Conservation (phyloP, 2,797 vertebrate species). For the Enteromius viviparus region DNA sequence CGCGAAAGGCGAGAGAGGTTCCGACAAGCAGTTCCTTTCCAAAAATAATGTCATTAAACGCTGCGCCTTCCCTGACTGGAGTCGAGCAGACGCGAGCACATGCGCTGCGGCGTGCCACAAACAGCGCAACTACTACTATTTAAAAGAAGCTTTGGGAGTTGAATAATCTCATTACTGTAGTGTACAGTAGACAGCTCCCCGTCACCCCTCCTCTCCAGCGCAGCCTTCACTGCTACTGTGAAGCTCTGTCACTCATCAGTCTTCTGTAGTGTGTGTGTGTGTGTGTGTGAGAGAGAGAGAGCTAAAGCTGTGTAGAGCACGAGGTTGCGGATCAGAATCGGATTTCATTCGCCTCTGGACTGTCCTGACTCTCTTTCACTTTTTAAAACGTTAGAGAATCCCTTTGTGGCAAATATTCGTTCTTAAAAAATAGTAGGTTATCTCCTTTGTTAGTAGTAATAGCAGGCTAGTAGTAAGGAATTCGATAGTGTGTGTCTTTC, state of each 20-base stretch:
- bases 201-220: slow-evolving; percentile 58
- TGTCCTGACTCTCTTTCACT: slow-evolving; percentile 50
- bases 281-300: slow-evolving; percentile 5
- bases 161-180: slow-evolving; percentile 66
- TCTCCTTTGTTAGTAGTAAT: not conserved
- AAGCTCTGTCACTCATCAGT: slow-evolving; percentile 72
- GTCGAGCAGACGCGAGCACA: slow-evolving; percentile 59
- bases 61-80: slow-evolving; percentile 8
- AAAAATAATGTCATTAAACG: slow-evolving; percentile 48
- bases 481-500: not conserved
- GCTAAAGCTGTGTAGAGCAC: slow-evolving; percentile 9
- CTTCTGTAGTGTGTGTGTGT: slow-evolving; percentile 53
- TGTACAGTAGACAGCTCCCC: slow-evolving; percentile 52
- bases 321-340: slow-evolving; percentile 61
- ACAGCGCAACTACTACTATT: slow-evolving; percentile 56
- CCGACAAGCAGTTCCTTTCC: slow-evolving; percentile 10
- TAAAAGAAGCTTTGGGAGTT: slow-evolving; percentile 52
- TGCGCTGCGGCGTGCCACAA: slow-evolving; percentile 63
- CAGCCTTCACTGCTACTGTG: slow-evolving; percentile 67
- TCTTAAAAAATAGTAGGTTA: not conserved
- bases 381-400: not conserved
- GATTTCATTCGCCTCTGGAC: slow-evolving; percentile 64
- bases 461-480: not conserved
- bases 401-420: not conserved
- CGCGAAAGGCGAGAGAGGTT: slow-evolving; percentile 59